Base-by-base conservation (phyloP, 2,797 vertebrate species). In the Dermochelys coriacea region DNA sequence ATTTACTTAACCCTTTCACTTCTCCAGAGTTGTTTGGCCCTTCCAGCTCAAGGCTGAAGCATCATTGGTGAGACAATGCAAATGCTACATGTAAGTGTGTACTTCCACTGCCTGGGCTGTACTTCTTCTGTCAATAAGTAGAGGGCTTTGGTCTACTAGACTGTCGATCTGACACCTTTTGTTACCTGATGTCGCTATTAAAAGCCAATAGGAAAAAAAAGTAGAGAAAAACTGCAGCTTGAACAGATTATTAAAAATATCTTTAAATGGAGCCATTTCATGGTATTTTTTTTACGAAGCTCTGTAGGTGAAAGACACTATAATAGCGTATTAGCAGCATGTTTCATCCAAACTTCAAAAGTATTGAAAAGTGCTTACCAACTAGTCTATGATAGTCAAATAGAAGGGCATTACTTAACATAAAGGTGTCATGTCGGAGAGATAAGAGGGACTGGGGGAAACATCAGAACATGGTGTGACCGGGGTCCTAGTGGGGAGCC, bases 351-450 rank as follows among this genome's bases (percentile, higher is more conserved):
- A 80, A 78, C 51, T 47, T 93, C 83, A 95, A 79, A 94, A 90
- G 49, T 68, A 84, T 49, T 68, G 88, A 83, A 96, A 95, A 90
- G 80, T 78, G n/a, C 77, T 95, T 94, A 64, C 37, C 89, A 95
- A 93, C 85, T 91, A 77, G 57, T 91, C 45, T 89, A 83, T 88
- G 75, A 89, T 86, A 84, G 57, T 89, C 9, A 92, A 78, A 94
- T 83, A 54, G 68, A 90, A 85, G 81, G 57, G 49, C 7, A 86
- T 0, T 86, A 57, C 80, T 89, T 95, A 94, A 87, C 0, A 0
- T 93, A 85, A 75, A 83, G 90, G 54, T 92, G 61, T 37, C 25
- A 87, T 91, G 90, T 71, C 54, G 79, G 51, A 94, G 64, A 34
- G 0, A 0, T 75, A 79, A 96, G 64, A 85, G 77, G 54, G 93